Conservation (phyloP, 1,140 invertebrate species). For the Agrypnia vestita region DNA sequence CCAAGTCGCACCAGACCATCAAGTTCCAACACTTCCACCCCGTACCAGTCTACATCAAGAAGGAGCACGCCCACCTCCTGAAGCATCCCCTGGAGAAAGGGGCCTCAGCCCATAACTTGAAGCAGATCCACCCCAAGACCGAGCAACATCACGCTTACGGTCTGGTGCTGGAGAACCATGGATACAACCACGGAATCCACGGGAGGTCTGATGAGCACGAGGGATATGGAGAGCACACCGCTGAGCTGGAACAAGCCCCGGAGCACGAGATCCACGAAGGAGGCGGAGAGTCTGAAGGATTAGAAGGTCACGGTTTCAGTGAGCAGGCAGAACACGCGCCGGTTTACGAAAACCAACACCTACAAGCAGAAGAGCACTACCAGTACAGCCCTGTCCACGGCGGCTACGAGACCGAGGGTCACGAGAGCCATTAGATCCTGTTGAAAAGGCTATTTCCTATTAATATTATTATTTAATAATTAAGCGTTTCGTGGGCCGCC, state of each 20-base stretch:
- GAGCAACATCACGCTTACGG: conserved; percentile 74
- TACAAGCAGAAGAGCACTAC: conserved; percentile 41
- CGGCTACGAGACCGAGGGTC: conserved; percentile 46
- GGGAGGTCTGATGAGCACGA: conserved; percentile 65
- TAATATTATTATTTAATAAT: conserved; percentile 18
- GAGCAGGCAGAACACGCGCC: conserved; percentile 33
- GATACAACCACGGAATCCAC: conserved; percentile 70
- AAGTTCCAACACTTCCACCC: conserved; percentile 79
- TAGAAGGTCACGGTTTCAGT: conserved; percentile 47
- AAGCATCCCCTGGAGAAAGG: conserved; percentile 77
- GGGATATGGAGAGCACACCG: conserved; percentile 64
- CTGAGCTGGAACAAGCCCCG: conserved; percentile 61
- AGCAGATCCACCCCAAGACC: conserved; percentile 75
- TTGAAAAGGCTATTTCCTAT: background rate
- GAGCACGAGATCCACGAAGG: conserved; percentile 43
- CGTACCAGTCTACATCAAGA: conserved; percentile 78
- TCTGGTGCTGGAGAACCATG: conserved; percentile 74
- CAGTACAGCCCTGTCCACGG: conserved; percentile 31
- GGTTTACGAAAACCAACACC: conserved; percentile 46
- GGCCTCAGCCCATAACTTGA: conserved; percentile 74
- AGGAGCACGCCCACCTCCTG: conserved; percentile 76
- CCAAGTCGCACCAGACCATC: conserved; percentile 78
- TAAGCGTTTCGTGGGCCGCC: background rate
- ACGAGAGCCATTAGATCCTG: conserved; percentile 46
- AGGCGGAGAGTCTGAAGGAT: conserved; percentile 30